Evolutionary conservation across 1,140 invertebrate genomes (phyloP), one percentile per base, ranked within the genome.

Genomic region (Drosophila varians): DNA sequence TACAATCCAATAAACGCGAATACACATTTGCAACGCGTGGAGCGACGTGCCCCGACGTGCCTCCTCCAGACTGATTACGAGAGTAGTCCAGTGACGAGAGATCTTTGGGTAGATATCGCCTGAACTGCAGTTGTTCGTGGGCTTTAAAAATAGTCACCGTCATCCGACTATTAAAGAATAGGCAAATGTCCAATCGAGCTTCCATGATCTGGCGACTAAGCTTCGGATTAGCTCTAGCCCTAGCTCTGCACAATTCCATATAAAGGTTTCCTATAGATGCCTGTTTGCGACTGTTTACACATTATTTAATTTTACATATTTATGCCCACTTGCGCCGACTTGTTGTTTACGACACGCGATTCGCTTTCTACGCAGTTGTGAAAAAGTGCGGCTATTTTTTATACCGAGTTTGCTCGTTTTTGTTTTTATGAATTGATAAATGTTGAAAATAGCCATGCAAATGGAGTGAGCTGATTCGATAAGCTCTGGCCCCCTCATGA

Each of bases 301-400:
- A 66, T 84, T 62, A 62, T 78, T 83, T 77, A 74, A 71, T 71
- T 77, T 70, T 74, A 60, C 54, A 77, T 82, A 73, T 74, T 73
- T 74, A 71, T 71, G 68, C 66, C 36, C 68, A 71, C 43, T 51
- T 71, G 55, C 46, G 66, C 11, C 56, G 80, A 79, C 74, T 83
- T 86, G 64, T 86, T 83, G 64, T 86, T 83, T 86, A 83, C 80
- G 79, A 86, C 75, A 68, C 48, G 65, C 79, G 65, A 86, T 83
- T 86, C 72, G 71, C 76, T 52, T 86, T 83, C 75, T 83, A 83
- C 79, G 79, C 79, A 86, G 79, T 83, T 83, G 48, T 56, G 64
- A 74, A 74, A 66, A 74, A 71, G 56, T 62, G 40, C 54, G 25
- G 28, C 54, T 58, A 56, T 73, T 69, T 68, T 31, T 55, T 69